phyloP scores from a whole-genome alignment of 2,113 vertebrate species.

The Hippocampus comes region DNA sequence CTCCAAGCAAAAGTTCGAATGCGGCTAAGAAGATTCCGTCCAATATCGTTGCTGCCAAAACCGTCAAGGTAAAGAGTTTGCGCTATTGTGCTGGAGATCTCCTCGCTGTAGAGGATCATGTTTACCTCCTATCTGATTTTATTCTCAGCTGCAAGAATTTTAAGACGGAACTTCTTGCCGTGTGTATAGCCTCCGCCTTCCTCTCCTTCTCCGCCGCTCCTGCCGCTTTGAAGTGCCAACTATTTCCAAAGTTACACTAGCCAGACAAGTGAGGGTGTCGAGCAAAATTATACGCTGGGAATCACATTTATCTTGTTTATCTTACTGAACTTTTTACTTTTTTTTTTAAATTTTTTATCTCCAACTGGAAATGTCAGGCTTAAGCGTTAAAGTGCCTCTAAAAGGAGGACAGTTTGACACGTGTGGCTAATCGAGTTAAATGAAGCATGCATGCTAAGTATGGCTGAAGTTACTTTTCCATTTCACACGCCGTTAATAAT shows the following conservation, averaged over 20 bases:
- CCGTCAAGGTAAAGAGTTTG: conserved; percentile 77
- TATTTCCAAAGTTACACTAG: conserved; percentile 44
- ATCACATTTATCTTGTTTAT: conserved; percentile 56
- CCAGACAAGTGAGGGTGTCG: conserved; percentile 42
- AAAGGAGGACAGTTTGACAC: conserved; percentile 30
- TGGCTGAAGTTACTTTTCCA: conserved; percentile 13
- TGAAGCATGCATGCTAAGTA: conserved; percentile 22
- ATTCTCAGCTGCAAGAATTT: conserved; percentile 41
- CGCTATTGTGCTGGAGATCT: conserved; percentile 9
- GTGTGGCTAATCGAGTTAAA: conserved; percentile 41
- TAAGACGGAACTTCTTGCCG: conserved; percentile 34
- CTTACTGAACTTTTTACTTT: conserved; percentile 37
- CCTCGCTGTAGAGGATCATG: conserved; percentile 7
- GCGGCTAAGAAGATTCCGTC: conserved; percentile 54
- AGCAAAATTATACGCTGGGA: conserved; percentile 39
- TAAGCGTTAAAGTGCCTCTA: conserved; percentile 26
- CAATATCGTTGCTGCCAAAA: conserved; percentile 65
- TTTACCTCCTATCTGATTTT: conserved; percentile 25
- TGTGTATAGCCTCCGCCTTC: conserved; percentile 20
- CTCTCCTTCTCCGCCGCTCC: conserved; percentile 30
- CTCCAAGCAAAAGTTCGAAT: conserved; percentile 19
- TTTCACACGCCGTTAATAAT: conserved; percentile 30
- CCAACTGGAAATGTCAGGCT: conserved; percentile 34
- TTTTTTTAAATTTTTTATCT: conserved; percentile 4
- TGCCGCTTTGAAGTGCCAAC: conserved; percentile 53